A percentile compares a stretch with the other conserved stretches of the same genome.
Evolutionary conservation across 2,797 vertebrate species (phyloP).

Genomic region (Phrynocephalus guinanensis): DNA sequence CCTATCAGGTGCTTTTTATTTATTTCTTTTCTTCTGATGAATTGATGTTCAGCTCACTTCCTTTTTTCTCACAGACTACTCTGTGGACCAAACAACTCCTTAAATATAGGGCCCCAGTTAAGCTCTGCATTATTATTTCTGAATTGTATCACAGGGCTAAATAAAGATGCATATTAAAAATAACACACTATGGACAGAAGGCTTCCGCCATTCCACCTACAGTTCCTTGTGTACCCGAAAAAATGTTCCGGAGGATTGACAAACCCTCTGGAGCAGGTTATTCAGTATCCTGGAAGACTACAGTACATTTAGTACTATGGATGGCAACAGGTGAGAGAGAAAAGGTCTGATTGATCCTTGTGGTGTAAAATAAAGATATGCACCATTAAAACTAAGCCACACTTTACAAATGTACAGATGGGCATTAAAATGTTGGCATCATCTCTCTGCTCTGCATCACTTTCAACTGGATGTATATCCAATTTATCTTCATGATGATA

Average conservation of each 20-base stretch:
- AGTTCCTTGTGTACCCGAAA: neutral
- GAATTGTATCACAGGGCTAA: neutral
- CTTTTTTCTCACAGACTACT: slow-evolving; percentile 15
- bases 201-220: neutral
- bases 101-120: slow-evolving; percentile 31
- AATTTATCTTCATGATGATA: neutral
- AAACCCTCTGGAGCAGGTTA: neutral
- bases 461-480: neutral
- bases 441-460: neutral
- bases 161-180: neutral
- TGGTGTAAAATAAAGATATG: neutral
- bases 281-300: neutral
- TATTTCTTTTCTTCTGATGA: slow-evolving; percentile 21
- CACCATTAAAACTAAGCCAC: neutral
- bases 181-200: neutral
- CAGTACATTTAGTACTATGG: too few species aligned
- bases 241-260: neutral
- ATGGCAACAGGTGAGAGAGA: too few species aligned
- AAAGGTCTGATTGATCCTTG: too few species aligned
- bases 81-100: slow-evolving; percentile 68
- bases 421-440: neutral
- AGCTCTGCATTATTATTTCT: neutral
- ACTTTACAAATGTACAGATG: neutral
- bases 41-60: slow-evolving; percentile 29
- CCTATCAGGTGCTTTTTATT: slow-evolving; percentile 54